These are phyloP conservation scores for Lasiurus borealis DNA, from an alignment of 2,113 vertebrate species.

Conservation along the genomic window DNA sequence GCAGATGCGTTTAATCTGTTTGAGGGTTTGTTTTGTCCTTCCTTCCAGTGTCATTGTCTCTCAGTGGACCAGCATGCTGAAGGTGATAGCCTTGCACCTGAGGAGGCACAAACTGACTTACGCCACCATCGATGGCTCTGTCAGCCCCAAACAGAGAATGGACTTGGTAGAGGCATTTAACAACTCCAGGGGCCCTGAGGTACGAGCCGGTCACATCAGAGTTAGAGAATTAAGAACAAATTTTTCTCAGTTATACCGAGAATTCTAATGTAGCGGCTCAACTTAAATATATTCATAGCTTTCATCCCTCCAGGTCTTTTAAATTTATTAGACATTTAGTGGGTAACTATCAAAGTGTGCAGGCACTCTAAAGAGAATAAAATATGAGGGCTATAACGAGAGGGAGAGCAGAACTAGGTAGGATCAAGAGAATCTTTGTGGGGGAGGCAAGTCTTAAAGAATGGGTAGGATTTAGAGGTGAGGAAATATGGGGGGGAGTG, in stretches of 20 bases:
- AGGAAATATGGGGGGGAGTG: background rate
- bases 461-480: background rate
- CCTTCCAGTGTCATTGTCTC: constrained; percentile 95
- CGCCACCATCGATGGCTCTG: constrained; percentile 91
- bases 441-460: background rate
- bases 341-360: background rate
- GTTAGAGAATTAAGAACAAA: background rate
- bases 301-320: constrained; percentile 1
- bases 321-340: constrained; percentile 14
- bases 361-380: constrained; percentile 8
- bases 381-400: background rate
- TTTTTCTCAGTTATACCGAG: background rate
- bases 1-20: background rate
- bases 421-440: background rate
- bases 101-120: constrained; percentile 87
- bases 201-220: constrained; percentile 65
- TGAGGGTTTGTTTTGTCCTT: background rate
- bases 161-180: constrained; percentile 98
- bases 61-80: constrained; percentile 98
- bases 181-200: constrained; percentile 91
- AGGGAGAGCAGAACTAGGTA: background rate
- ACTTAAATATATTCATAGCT: background rate
- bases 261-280: background rate
- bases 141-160: constrained; percentile 95
- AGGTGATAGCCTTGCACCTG: constrained; percentile 92